Percentiles rank a stretch among this genome's conserved stretches.
These are phyloP conservation scores for Cichlasoma orientale DNA, from an alignment of 2,797 vertebrate genomes.

Conservation along the genomic window DNA sequence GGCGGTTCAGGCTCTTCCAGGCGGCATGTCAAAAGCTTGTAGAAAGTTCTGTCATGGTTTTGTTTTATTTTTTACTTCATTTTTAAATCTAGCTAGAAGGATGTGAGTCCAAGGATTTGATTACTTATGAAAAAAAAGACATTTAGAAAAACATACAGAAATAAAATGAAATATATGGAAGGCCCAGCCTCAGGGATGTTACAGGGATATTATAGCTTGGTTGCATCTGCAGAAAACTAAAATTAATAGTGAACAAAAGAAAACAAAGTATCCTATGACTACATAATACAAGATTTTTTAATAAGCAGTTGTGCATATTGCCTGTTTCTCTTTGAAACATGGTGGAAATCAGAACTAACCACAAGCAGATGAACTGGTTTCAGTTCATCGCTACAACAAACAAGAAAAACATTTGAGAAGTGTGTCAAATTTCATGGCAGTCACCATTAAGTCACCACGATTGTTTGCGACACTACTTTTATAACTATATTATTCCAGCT, in stretches of 20 bases:
- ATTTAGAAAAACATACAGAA: neutral
- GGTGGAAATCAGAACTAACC: slow-evolving; percentile 1
- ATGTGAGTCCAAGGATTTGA: too few relatives aligned
- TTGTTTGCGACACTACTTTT: neutral
- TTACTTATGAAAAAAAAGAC: neutral
- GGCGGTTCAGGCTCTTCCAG: too few relatives aligned
- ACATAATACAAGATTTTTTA: neutral
- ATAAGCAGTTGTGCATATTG: neutral
- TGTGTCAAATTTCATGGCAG: neutral
- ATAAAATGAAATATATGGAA: too few relatives aligned
- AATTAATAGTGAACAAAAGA: neutral
- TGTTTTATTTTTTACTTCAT: too few relatives aligned
- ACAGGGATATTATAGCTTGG: neutral
- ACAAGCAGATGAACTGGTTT: neutral
- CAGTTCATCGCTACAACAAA: neutral
- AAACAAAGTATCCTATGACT: too few relatives aligned
- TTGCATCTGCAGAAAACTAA: neutral
- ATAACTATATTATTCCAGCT: neutral
- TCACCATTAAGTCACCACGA: neutral
- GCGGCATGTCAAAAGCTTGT: too few relatives aligned
- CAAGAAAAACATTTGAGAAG: neutral
- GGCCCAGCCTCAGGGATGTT: neutral
- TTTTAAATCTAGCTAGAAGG: too few relatives aligned
- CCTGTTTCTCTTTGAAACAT: neutral
- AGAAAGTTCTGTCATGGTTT: too few relatives aligned